phyloP scores from a whole-genome alignment of 2,888 invertebrate genomes.

The Drosophila affinis region DNA sequence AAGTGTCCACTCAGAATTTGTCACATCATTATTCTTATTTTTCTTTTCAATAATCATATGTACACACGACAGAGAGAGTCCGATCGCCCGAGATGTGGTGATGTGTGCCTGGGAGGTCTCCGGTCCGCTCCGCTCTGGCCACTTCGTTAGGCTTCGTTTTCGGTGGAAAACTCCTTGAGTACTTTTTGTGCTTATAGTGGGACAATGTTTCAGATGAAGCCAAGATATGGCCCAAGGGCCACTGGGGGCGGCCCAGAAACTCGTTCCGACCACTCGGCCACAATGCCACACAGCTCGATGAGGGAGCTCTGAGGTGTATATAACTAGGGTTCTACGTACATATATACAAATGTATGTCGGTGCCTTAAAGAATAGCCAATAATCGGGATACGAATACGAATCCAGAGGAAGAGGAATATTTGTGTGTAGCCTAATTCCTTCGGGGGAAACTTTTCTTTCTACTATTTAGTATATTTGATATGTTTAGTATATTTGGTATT shows the following conservation, averaged over 20 bases:
- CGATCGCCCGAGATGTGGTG: conserved; percentile 11
- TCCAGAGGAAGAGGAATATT: too few relatives aligned
- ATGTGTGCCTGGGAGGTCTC: conserved; percentile 66
- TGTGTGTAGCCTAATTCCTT: too few relatives aligned
- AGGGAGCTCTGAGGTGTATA: background rate
- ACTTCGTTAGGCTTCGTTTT: conserved; percentile 68
- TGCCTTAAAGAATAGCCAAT: too few relatives aligned
- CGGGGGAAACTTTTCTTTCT: too few relatives aligned
- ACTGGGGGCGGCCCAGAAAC: conserved; percentile 1
- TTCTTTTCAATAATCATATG: conserved; percentile 75
- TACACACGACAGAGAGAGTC: conserved; percentile 35
- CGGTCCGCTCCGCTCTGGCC: conserved; percentile 24
- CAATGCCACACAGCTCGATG: background rate
- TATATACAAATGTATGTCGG: too few relatives aligned
- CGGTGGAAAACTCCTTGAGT: conserved; percentile 68
- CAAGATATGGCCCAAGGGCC: conserved; percentile 25
- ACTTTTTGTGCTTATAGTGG: conserved; percentile 29
- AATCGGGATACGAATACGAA: too few relatives aligned
- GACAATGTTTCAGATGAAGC: conserved; percentile 67
- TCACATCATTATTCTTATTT: conserved; percentile 81
- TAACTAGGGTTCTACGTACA: too few relatives aligned
- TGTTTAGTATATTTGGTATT: background rate
- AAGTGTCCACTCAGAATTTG: conserved; percentile 78
- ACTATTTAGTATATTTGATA: background rate
- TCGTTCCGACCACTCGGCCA: background rate